phyloP scores from a whole-genome alignment of 2,113 vertebrate genomes.

The Percina caprodes region DNA sequence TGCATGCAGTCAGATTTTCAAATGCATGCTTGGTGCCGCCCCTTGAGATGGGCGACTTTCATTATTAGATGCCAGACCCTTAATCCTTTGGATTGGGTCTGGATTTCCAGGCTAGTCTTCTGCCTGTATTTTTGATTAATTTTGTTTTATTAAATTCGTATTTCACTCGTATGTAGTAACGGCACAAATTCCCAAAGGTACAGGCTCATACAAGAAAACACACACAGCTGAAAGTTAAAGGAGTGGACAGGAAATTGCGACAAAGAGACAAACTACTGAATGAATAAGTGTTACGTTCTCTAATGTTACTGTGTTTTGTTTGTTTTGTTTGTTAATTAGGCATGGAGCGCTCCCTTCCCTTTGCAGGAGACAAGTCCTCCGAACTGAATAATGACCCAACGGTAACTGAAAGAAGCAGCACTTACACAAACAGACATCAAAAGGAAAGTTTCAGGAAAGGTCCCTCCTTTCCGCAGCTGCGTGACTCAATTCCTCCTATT shows the following conservation, averaged over 20 bases:
- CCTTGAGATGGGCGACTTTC: too few species aligned
- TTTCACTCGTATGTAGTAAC: conserved; percentile 3
- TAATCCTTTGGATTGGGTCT: too few species aligned
- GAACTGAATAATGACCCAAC: conserved; percentile 54
- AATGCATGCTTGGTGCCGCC: too few species aligned
- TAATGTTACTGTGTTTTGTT: too few species aligned
- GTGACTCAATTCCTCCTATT: conserved; percentile 63
- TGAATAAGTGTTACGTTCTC: conserved; percentile 23
- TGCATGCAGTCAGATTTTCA: too few species aligned
- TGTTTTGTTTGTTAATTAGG: not conserved
- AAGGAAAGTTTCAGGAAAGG: conserved; percentile 41
- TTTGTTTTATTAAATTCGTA: conserved; percentile 25
- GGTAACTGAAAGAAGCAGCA: conserved; percentile 32
- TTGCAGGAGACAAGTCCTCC: conserved; percentile 49
- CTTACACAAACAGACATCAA: conserved; percentile 64
- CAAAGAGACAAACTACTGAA: conserved; percentile 34
- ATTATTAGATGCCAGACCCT: too few species aligned
- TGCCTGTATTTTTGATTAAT: conserved; percentile 6
- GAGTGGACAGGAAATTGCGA: conserved; percentile 33
- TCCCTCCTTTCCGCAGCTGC: conserved; percentile 58
- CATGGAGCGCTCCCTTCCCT: conserved; percentile 30
- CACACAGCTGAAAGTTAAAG: conserved; percentile 24
- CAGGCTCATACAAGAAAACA: not conserved
- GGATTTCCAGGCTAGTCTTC: not conserved
- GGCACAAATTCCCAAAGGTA: conserved; percentile 12